Conservation (phyloP, 2,797 vertebrate species). For the Peromyscus aztecus region DNA sequence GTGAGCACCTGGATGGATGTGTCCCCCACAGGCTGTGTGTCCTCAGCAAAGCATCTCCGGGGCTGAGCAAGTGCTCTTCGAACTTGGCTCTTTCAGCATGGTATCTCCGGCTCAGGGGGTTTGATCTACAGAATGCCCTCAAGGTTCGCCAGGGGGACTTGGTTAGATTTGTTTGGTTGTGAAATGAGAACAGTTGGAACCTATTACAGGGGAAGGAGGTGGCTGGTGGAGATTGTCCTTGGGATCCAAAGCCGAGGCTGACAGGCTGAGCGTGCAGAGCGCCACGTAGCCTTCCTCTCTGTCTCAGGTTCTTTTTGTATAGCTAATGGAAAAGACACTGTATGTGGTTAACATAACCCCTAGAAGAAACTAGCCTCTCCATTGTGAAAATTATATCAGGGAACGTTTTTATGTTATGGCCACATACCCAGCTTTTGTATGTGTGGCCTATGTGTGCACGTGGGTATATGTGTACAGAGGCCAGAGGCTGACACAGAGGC, state of each 20-base stretch:
- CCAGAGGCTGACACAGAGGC: background rate
- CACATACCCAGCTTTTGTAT: background rate
- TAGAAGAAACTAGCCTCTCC: background rate
- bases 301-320: background rate
- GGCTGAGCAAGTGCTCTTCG: background rate
- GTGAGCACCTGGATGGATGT: background rate
- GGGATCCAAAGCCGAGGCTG: background rate
- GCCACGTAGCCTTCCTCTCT: background rate
- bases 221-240: background rate
- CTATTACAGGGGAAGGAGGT: background rate
- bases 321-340: background rate
- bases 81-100: background rate
- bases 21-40: background rate
- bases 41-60: background rate
- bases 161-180: constrained; percentile 39
- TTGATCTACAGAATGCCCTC: constrained; percentile 40
- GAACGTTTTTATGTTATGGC: constrained; percentile 7
- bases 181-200: background rate
- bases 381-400: background rate
- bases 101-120: background rate
- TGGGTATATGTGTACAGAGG: background rate
- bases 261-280: background rate
- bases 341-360: background rate
- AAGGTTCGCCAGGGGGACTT: background rate
- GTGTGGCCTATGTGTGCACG: background rate